Evolutionary conservation across 2,888 invertebrate species (phyloP).

Genomic region (Euphydryas editha): DNA sequence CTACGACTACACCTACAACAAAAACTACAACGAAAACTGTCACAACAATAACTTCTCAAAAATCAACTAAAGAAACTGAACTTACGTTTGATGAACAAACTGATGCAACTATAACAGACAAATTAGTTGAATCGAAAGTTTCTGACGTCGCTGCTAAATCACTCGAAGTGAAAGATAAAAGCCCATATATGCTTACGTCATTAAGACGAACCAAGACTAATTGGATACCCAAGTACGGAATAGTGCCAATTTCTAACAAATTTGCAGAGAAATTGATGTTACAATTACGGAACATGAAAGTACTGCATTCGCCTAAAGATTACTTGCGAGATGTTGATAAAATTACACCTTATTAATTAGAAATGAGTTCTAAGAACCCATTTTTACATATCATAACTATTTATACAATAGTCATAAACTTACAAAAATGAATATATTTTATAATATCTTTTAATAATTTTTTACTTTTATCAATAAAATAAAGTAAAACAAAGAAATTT

Average conservation of each 20-base stretch:
- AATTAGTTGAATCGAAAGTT: slow-evolving; percentile 7
- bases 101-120: slow-evolving; percentile 4
- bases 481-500: too few relatives aligned
- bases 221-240: slow-evolving; percentile 63
- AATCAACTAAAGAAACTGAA: slow-evolving; percentile 17
- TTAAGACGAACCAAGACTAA: slow-evolving; percentile 56
- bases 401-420: too few relatives aligned
- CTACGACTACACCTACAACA: slow-evolving; percentile 23
- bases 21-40: slow-evolving; percentile 13
- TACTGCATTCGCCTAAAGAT: slow-evolving; percentile 44
- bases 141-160: slow-evolving; percentile 1
- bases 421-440: too few relatives aligned
- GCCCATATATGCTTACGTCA: slow-evolving; percentile 53
- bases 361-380: background rate
- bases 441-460: too few relatives aligned
- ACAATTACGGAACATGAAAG: slow-evolving; percentile 51
- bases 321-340: slow-evolving; percentile 27
- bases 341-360: slow-evolving; percentile 18
- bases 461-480: too few relatives aligned
- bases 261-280: slow-evolving; percentile 59
- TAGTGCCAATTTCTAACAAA: slow-evolving; percentile 63
- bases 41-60: slow-evolving; percentile 21
- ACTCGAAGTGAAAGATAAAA: slow-evolving; percentile 38
- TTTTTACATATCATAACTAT: too few relatives aligned
- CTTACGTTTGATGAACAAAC: slow-evolving; percentile 29